phyloP scores from a whole-genome alignment of 1,140 invertebrate genomes.

The Trichonephila clavipes region DNA sequence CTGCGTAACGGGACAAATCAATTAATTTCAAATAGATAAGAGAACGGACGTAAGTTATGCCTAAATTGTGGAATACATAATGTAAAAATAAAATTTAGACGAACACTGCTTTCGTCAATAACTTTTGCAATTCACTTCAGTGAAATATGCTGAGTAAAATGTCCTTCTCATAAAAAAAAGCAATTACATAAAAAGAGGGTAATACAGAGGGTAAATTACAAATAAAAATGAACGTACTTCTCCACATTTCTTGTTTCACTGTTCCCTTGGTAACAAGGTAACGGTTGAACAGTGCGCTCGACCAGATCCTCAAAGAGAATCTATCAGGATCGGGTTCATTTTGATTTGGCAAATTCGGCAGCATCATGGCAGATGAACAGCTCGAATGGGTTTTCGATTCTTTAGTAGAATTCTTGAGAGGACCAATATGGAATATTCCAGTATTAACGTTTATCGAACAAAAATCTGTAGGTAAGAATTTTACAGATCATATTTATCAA shows the following conservation, averaged over 20 bases:
- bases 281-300: slow-evolving; percentile 57
- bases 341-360: neutral
- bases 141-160: neutral
- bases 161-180: neutral
- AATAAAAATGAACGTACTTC: slow-evolving; percentile 46
- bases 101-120: too few relatives aligned
- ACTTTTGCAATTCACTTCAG: neutral
- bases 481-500: neutral
- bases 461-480: slow-evolving; percentile 90
- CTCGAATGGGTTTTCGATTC: slow-evolving; percentile 92
- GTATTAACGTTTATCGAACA: slow-evolving; percentile 94
- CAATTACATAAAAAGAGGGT: neutral
- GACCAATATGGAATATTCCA: slow-evolving; percentile 94
- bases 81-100: too few relatives aligned
- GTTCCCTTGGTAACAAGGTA: slow-evolving; percentile 66
- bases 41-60: too few relatives aligned
- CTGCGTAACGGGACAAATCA: too few relatives aligned
- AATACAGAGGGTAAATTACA: neutral
- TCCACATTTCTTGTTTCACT: slow-evolving; percentile 50
- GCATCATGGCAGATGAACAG: slow-evolving; percentile 58
- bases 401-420: slow-evolving; percentile 92
- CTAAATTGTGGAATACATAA: too few relatives aligned
- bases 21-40: too few relatives aligned
- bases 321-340: neutral
- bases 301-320: slow-evolving; percentile 45